A percentile compares a stretch with the other conserved stretches of the same genome.
These are phyloP conservation scores for Doris montereyensis DNA, from an alignment of 2,888 invertebrate genomes.

Conservation along the genomic window DNA sequence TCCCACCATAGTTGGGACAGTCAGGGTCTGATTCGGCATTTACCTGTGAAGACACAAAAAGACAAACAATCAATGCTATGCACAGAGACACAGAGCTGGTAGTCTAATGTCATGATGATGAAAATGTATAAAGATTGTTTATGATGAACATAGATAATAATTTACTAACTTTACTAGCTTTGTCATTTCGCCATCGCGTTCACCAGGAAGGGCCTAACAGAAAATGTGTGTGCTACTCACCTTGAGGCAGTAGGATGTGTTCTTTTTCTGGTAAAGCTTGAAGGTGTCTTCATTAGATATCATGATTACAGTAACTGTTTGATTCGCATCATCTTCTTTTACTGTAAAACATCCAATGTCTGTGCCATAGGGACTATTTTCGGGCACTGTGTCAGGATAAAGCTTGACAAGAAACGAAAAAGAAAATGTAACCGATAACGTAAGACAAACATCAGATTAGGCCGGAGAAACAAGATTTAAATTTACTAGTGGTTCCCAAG, in stretches of 20 bases:
- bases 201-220: not conserved
- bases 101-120: too few species aligned
- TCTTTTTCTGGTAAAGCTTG: slow-evolving; percentile 41
- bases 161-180: too few species aligned
- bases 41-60: too few species aligned
- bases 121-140: too few species aligned
- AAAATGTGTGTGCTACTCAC: slow-evolving; percentile 35
- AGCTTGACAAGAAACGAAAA: slow-evolving; percentile 43
- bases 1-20: slow-evolving; percentile 51
- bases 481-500: too few species aligned
- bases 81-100: too few species aligned
- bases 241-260: slow-evolving; percentile 49
- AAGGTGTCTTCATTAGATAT: slow-evolving; percentile 47
- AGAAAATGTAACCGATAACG: too few species aligned
- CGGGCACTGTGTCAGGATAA: slow-evolving; percentile 48
- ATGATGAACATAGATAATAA: too few species aligned
- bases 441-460: too few species aligned
- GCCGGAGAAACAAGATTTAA: too few species aligned
- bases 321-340: slow-evolving; percentile 53
- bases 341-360: slow-evolving; percentile 52
- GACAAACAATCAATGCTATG: too few species aligned
- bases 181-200: too few species aligned
- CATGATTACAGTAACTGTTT: slow-evolving; percentile 47
- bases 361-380: slow-evolving; percentile 53
- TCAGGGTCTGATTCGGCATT: slow-evolving; percentile 46